phyloP scores from a whole-genome alignment of 2,797 vertebrate species.

The Eulemur coronatus region DNA sequence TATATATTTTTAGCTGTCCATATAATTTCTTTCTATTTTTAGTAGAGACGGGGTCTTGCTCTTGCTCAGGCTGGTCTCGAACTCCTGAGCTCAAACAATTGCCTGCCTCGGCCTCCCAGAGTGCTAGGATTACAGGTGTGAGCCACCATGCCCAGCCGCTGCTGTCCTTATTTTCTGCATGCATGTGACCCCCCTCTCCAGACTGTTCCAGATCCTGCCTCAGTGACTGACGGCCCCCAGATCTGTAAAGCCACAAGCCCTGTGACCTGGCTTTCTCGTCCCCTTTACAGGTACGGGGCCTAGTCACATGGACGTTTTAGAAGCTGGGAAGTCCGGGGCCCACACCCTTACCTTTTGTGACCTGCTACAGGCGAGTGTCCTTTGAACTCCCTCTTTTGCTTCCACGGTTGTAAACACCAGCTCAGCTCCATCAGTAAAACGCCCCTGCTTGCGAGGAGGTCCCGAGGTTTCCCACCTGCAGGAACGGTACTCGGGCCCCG shows the following conservation, averaged over 20 bases:
- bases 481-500: not conserved
- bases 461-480: too few relatives aligned
- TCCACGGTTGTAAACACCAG: not conserved
- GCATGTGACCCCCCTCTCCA: not conserved
- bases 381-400: not conserved
- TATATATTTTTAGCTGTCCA: too few relatives aligned
- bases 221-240: not conserved
- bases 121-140: too few relatives aligned
- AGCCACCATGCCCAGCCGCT: not conserved
- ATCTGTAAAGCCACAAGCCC: not conserved
- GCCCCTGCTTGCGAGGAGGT: not conserved
- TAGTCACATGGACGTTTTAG: conserved; percentile 15
- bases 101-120: too few relatives aligned
- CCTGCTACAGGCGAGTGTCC: not conserved
- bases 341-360: not conserved
- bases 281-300: conserved; percentile 37
- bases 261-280: not conserved
- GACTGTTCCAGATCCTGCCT: not conserved
- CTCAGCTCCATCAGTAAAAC: not conserved
- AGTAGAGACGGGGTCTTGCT: too few relatives aligned
- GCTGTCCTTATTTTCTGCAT: not conserved
- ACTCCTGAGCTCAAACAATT: too few relatives aligned
- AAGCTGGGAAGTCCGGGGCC: conserved; percentile 56
- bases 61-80: too few relatives aligned
- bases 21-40: too few relatives aligned